Evolutionary conservation across 2,888 invertebrate species (phyloP).

Genomic region (Ophonus ardosiacus): DNA sequence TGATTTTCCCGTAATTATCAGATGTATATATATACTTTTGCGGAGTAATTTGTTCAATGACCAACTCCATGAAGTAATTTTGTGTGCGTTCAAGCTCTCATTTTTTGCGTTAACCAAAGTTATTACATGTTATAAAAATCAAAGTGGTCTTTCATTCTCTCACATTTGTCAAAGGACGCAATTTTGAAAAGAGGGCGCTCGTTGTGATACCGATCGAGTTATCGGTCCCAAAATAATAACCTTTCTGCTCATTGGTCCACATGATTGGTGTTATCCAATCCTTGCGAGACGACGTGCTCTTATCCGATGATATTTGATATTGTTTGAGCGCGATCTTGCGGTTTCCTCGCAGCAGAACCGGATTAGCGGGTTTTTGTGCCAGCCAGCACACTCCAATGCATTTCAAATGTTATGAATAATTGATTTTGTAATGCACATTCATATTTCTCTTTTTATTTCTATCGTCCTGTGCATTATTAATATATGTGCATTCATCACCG

Average conservation of each 20-base stretch:
- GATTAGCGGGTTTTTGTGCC: slow-evolving; percentile 28
- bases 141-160: slow-evolving; percentile 40
- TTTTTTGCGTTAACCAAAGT: slow-evolving; percentile 28
- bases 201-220: slow-evolving; percentile 73
- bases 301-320: slow-evolving; percentile 63
- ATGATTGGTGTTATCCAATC: slow-evolving; percentile 73
- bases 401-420: slow-evolving; percentile 47
- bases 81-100: slow-evolving; percentile 15
- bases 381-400: slow-evolving; percentile 23
- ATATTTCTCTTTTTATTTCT: background rate
- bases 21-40: no score
- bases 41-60: slow-evolving; percentile 35
- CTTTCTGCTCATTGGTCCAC: slow-evolving; percentile 73
- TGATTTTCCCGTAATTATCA: no score
- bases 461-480: slow-evolving; percentile 26
- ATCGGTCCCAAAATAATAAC: slow-evolving; percentile 73
- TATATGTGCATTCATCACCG: slow-evolving; percentile 13
- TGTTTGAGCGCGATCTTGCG: slow-evolving; percentile 59
- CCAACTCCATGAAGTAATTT: slow-evolving; percentile 41
- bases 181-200: slow-evolving; percentile 68
- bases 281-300: slow-evolving; percentile 66
- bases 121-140: slow-evolving; percentile 48
- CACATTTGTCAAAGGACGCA: slow-evolving; percentile 64
- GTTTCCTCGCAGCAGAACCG: slow-evolving; percentile 44
- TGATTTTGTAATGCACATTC: slow-evolving; percentile 31